Base-by-base conservation (phyloP, 2,797 vertebrate species). In the Premnoplex brunnescens region DNA sequence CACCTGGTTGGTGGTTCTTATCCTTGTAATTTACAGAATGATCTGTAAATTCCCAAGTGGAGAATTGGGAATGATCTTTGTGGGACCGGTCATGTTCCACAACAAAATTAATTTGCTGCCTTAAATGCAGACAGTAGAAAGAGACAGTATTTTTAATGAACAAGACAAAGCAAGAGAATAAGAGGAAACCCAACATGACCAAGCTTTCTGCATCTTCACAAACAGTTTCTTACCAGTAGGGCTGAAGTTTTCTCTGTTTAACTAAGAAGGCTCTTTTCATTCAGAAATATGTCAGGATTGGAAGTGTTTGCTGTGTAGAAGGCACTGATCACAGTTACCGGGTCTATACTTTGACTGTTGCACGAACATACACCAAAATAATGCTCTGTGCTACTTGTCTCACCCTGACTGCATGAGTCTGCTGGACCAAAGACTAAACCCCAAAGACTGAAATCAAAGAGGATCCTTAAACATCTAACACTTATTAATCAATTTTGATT, bases 11-110 rank as follows among this genome's bases (percentile, higher is more conserved):
- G 36, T 59, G 23, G 17, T 30, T 91, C 55, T 79, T 55, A 36
- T 6, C 39, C 36, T 49, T 10, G 15, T 51, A 73, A 62, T 1
- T 63, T 14, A 46, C 0, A 1, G 18, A 37, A 59, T 0, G 1
- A 18, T 30, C 36, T 46, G n/a, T n/a, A n/a, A n/a, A n/a, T n/a
- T n/a, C n/a, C n/a, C n/a, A n/a, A n/a, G n/a, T n/a, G n/a, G n/a
- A n/a, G n/a, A n/a, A n/a, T n/a, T n/a, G n/a, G n/a, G 18, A 37
- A 59, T 0, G 1, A 18, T 30, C 36, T 46, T 20, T 30, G 41
- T n/a, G 43, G 85, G 28, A 48, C 74, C 58, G 46, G 19, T 62
- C 5, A 2, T 3, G 26, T 18, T 44, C 51, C 58, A 81, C 26
- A 80, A n/a, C 43, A 48, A 30, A 14, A 9, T 43, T 66, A 48